Evolutionary conservation across 1,140 invertebrate species (phyloP), one percentile per base, ranked within the genome.

Genomic region (Thaumatotibia leucotreta): DNA sequence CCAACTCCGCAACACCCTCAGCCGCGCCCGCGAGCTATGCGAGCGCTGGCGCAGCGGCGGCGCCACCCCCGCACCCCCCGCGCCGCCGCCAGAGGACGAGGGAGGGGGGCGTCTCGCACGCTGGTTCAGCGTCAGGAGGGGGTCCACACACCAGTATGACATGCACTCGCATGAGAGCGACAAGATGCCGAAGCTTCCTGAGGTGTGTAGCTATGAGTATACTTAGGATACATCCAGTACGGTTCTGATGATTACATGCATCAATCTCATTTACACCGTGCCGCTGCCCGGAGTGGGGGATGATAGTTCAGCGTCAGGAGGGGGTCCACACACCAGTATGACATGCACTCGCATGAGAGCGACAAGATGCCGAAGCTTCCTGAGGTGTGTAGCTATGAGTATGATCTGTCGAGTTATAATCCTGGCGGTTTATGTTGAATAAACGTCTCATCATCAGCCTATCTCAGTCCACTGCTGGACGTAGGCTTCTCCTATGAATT

Each of bases 301-400:
- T n/a, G n/a, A n/a, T n/a, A n/a, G 96, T 97, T 97, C 91, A 97
- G 96, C 71, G 95, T 97, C 50, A 90, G 96, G 9, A 92, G 96
- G 65, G 95, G 95, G 35, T 96, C 95, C 39, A 92, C 93, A n/a
- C 95, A 96, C 82, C 95, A 96, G 67, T 95, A 96, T 82, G 95
- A 96, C 77, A 93, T 96, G 80, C 93, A 91, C 73, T 45, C 88
- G 58, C 84, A 91, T 65, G 89, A 91, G 49, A 74, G 84, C 4
- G 85, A 91, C 80, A 92, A 92, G 88, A 96, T 97, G 95, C 96
- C 96, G 54, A 94, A 95, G 66, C 89, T 97, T 29, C 95, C 95
- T 54, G 96, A 97, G 93, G 86, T 72, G n/a, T n/a, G n/a, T n/a
- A n/a, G n/a, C n/a, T n/a, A n/a, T n/a, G n/a, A n/a, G n/a, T n/a